Base-by-base conservation (phyloP, 2,113 vertebrate genomes). In the Brachyhypopomus occidentalis region DNA sequence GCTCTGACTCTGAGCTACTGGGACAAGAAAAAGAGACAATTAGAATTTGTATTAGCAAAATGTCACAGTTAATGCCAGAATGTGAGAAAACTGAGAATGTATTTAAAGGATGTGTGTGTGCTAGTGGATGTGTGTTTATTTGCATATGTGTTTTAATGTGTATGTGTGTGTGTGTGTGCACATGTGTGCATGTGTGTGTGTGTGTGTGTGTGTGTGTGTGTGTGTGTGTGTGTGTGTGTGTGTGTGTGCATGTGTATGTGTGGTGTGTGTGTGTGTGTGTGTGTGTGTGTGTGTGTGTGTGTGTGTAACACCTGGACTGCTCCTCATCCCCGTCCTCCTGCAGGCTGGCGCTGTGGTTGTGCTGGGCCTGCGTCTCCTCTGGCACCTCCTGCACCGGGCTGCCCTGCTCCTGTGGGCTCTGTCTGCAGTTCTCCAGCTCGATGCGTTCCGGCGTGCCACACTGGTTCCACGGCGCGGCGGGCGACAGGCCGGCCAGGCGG, bases 1-100 rank as follows among this genome's bases (percentile, higher is more conserved):
- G 94, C 77, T 96, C 96, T 0, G 95, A 96, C 86, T 96, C 96
- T 0, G 96, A 98, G 87, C 97, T 99, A 90, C 95, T 95, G 83
- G 27, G 69, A 71, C 23, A 19, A 56, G 5, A 23, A 72, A 41
- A n/a, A 22, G 77, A 16, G 60, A 74, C 30, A 58, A 63, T 64
- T 63, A 45, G 23, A 58, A 63, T 64, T 63, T 27, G 23, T 52
- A 75, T 69, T 34, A 71, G 45, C 9, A 52, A 52, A 52, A 52
- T 52, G 45, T 52, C 45, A 45, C 41, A 45, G 5, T 45, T 45
- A 45, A 6, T 3, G 41, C 41, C 41, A 45, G 41, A 6, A 45
- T 4, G 41, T 45, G 41, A 45, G 5, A 6, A 45, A 45, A 45
- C 9, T 8, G 1, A 45, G 41, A 45, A 45, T 45, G 41, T 45